Percentiles rank a stretch among this genome's conserved stretches.
phyloP scores from a whole-genome alignment of 2,113 vertebrate species.

The Psittacula cyanocephala region DNA sequence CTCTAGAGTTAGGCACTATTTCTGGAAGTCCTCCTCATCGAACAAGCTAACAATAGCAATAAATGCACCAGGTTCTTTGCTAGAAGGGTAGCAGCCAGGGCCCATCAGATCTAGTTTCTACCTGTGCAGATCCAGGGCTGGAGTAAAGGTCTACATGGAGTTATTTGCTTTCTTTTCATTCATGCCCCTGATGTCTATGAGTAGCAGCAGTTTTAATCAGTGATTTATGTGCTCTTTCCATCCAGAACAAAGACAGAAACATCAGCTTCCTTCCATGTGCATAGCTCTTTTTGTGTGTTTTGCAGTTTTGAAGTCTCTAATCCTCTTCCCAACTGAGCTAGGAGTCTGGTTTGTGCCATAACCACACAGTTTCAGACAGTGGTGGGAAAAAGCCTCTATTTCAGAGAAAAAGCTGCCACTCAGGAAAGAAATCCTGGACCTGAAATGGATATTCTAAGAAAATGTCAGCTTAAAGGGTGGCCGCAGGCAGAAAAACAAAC shows the following conservation, averaged over 20 bases:
- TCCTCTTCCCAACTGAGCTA: background rate
- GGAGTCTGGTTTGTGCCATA: background rate
- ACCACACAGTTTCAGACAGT: background rate
- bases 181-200: background rate
- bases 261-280: rapidly evolving
- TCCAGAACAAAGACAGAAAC: background rate
- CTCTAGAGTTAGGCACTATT: background rate
- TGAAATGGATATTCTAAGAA: background rate
- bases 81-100: background rate
- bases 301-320: background rate
- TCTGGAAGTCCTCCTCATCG: background rate
- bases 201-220: background rate
- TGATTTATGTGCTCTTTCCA: rapidly evolving
- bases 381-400: background rate
- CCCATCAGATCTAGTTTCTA: background rate
- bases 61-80: background rate
- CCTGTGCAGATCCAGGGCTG: background rate
- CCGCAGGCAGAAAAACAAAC: background rate
- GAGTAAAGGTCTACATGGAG: background rate
- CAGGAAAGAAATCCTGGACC: background rate
- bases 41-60: conserved; percentile 4
- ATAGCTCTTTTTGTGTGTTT: rapidly evolving
- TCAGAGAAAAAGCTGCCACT: background rate
- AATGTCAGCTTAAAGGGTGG: background rate
- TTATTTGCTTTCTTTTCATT: background rate